Conservation (phyloP, 2,888 invertebrate species). For the Tridacna crocea region DNA sequence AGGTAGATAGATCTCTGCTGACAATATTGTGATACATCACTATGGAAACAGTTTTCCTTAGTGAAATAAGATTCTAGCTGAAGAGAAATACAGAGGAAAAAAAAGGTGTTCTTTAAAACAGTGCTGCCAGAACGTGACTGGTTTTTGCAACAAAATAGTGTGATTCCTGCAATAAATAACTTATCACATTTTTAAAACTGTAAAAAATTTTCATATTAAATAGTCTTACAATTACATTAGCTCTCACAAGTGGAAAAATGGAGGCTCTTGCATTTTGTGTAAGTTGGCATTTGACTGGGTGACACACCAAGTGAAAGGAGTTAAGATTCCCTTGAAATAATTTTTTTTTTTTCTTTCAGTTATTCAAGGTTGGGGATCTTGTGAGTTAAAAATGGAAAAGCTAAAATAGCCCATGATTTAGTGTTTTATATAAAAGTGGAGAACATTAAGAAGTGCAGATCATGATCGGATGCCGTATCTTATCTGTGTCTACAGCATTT, state of each 20-base stretch:
- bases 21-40: constrained; percentile 7
- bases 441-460: no score
- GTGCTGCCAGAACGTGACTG: constrained; percentile 48
- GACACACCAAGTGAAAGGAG: background rate
- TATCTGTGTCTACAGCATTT: no score
- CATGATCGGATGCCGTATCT: no score
- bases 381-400: no score
- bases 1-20: constrained; percentile 6
- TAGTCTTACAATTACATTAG: no score
- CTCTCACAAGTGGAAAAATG: no score
- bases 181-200: constrained; percentile 6
- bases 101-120: constrained; percentile 7
- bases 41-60: background rate
- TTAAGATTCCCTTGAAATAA: no score
- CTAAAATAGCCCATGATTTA: no score
- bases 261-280: background rate
- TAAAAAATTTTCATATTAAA: no score
- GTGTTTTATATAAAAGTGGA: no score
- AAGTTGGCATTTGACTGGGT: background rate
- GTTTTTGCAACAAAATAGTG: constrained; percentile 31
- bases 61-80: background rate
- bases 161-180: constrained; percentile 52
- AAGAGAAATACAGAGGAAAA: background rate
- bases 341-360: no score
- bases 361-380: no score